Evolutionary conservation across 2,113 vertebrate species (phyloP).

Genomic region (Clupea harengus): DNA sequence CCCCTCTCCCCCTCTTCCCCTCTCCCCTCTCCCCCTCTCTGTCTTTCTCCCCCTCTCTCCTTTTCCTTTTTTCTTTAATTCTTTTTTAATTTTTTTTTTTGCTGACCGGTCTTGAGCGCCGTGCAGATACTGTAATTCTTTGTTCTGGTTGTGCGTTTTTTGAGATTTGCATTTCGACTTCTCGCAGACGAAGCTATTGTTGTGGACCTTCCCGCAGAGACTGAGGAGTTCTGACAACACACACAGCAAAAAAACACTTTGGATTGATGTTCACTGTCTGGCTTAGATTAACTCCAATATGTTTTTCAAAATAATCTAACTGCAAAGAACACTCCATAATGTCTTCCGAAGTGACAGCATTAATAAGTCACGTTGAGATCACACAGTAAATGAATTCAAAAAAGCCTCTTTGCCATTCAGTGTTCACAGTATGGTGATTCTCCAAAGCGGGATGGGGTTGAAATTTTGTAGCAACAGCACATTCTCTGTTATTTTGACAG

Average conservation of each 20-base stretch:
- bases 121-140: slow-evolving; percentile 63
- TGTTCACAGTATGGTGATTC: not conserved
- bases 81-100: slow-evolving; percentile 58
- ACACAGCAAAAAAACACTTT: not conserved
- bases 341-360: not conserved
- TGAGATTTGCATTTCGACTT: slow-evolving; percentile 31
- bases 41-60: not conserved
- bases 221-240: not conserved
- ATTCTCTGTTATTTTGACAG: not conserved
- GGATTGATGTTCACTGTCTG: not conserved
- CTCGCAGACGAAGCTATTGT: not conserved
- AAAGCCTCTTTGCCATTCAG: not conserved
- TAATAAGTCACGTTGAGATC: not conserved
- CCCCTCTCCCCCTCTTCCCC: slow-evolving; percentile 29
- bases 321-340: not conserved
- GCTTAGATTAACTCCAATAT: not conserved
- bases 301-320: not conserved
- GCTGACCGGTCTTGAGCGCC: slow-evolving; percentile 53
- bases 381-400: not conserved
- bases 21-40: not conserved
- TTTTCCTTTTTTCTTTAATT: slow-evolving; percentile 9
- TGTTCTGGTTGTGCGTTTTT: slow-evolving; percentile 58
- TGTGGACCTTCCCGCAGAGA: not conserved
- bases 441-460: not conserved
- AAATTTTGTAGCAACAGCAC: not conserved